Evolutionary conservation across 2,113 vertebrate species (phyloP), one percentile per base, ranked within the genome.

Genomic region (Pseudorhombus dupliciocellatus): DNA sequence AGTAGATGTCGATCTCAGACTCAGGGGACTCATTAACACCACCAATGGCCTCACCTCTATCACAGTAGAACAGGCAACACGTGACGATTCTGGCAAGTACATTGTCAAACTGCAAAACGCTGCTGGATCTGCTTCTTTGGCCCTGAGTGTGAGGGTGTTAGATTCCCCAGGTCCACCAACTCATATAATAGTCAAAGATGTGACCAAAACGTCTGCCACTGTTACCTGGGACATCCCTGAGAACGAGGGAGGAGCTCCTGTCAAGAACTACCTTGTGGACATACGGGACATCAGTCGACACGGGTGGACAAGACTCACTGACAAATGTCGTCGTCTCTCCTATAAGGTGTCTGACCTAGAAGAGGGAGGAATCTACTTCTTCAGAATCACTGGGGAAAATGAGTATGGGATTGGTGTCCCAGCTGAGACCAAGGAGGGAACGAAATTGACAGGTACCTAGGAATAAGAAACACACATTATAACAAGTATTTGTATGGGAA

Each of bases 141-240:
- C 94, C 64, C 88, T 99, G 66, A 92, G 91, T 82, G 97, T 99
- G 66, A 98, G 94, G 88, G 97, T 99, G 73, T 91, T 99, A 80
- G 98, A 99, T 88, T 96, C 97, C 55, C 98, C 98, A 24, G 98
- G 97, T 60, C 97, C 96, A 15, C 96, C 96, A 31, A 82, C 92
- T 69, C 91, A 88, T 57, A 81, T 98, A 81, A 54, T 75, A 79
- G 88, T 97, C 40, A 97, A 94, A 87, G 97, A 99, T 0, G 79
- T 99, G 74, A 98, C 96, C 58, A 98, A 95, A 82, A 96, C 91
- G 75, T 96, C 96, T 81, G 95, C 92, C 73, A 93, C 95, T 16
- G 72, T 99, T 59, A 94, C 94, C 67, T 99, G 98, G 98, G 97
- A 98, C 88, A 95, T 95, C 78, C 98, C 98, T 85, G 97, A 99